Percentiles rank a stretch among this genome's conserved stretches.
These are phyloP conservation scores for Geophilus truncorum DNA, from an alignment of 2,888 invertebrate genomes.

Conservation along the genomic window DNA sequence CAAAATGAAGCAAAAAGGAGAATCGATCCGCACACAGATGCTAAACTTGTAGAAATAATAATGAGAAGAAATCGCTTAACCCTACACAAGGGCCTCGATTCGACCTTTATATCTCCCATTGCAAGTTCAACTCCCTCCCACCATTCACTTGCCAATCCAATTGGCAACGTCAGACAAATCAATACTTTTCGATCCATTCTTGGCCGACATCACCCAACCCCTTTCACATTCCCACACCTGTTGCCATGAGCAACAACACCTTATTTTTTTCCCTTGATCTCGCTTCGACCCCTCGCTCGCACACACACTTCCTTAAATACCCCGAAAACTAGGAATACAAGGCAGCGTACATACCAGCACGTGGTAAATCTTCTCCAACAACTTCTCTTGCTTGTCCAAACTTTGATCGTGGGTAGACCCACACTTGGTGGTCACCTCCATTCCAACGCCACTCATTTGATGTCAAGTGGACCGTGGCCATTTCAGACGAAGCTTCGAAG, in stretches of 20 bases:
- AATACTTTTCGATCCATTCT: neutral
- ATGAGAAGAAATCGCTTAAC: neutral
- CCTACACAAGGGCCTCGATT: neutral
- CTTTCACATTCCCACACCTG: slow-evolving; percentile 11
- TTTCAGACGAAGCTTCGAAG: neutral
- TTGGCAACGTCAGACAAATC: neutral
- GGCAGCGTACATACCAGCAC: neutral
- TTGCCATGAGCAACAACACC: slow-evolving; percentile 9
- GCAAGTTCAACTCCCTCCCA: neutral
- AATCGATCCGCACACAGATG: neutral
- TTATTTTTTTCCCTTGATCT: neutral
- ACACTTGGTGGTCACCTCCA: neutral
- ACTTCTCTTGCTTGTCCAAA: slow-evolving; percentile 1
- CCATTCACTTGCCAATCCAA: slow-evolving; percentile 3
- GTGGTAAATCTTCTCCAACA: slow-evolving; percentile 2
- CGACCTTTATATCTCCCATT: neutral
- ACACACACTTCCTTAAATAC: neutral
- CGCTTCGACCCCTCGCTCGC: no score
- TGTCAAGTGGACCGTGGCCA: slow-evolving; percentile 9
- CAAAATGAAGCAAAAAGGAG: neutral
- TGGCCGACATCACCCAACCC: neutral
- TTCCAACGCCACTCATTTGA: slow-evolving; percentile 5
- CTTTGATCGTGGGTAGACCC: neutral
- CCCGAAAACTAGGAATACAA: neutral
- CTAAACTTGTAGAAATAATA: neutral